Base-by-base conservation (phyloP, 1,140 invertebrate genomes). In the Sminthurides bifidus region DNA sequence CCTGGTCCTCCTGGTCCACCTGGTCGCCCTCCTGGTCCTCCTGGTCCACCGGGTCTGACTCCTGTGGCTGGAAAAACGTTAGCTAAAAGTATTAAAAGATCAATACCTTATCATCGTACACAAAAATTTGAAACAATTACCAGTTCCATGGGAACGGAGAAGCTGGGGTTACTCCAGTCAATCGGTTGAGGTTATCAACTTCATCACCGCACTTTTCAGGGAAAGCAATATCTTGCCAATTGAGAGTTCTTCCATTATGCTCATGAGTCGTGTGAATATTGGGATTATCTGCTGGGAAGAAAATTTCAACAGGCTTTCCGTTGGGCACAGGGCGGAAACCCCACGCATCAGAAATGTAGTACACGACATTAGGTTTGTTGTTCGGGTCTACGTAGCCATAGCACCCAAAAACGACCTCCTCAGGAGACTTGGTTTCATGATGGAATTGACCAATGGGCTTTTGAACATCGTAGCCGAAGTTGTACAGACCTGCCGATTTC, bases 371-470 rank as follows among this genome's bases (percentile, higher is more conserved):
- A 31, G 60, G 44, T 58, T 77, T 75, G 21, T 79, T 77, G 41
- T 80, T 76, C 1, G 81, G 77, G 67, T 84, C 81, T 15, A 85
- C 75, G 65, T 81, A 82, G 35, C 84, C 84, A 58, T 85, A 85
- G 68, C 83, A 85, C 59, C 84, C 84, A 58, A 84, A 85, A 0
- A 83, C 84, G 17, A 85, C 78, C 10, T 81, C 80, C 64, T 85
- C 82, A 0, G 80, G 76, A 14, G 80, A 82, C 50, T 79, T 75
- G 33, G 74, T 78, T 71, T 87, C 84, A 61, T 87, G 82, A 65
- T 86, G 82, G 66, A 86, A 86, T 66, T 85, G 83, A 10, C 82
- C 82, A 29, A 12, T 6, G 3, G 8, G 27, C 10, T 21, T 23
- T 37, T 61, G 56, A 1, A 85, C 76, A 67, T 84, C 79, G 66